A percentile compares a stretch with the other conserved stretches of the same genome.
These are phyloP conservation scores for Spinibarbus caldwelli DNA, from an alignment of 2,797 vertebrate genomes.

Conservation along the genomic window DNA sequence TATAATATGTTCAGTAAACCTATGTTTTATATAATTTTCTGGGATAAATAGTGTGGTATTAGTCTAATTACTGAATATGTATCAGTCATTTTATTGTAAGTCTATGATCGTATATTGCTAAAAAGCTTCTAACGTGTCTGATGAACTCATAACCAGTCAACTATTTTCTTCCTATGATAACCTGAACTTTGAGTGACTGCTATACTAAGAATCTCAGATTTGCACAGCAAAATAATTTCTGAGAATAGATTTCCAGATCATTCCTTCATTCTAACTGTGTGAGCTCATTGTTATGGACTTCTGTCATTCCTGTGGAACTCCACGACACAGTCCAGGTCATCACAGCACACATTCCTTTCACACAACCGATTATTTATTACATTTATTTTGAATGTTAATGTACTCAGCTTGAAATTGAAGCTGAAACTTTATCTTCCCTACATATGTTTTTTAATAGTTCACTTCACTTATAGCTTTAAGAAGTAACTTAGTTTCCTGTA, in stretches of 20 bases:
- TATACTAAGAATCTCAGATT: background rate
- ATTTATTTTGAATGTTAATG: background rate
- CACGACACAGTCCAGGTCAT: background rate
- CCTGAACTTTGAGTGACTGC: background rate
- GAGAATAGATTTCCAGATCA: background rate
- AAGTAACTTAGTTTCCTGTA: background rate
- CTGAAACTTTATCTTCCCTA: background rate
- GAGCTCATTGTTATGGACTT: constrained; percentile 27
- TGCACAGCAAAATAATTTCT: background rate
- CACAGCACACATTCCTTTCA: background rate
- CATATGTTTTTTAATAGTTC: background rate
- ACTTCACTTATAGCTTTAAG: background rate
- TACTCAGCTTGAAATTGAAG: background rate
- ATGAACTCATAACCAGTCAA: background rate
- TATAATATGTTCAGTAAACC: background rate
- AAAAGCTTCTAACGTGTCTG: background rate
- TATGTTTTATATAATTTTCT: background rate
- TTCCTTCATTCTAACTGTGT: constrained; percentile 7
- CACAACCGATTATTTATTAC: background rate
- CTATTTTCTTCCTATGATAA: background rate
- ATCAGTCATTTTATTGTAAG: background rate
- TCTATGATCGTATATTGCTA: background rate
- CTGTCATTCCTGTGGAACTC: constrained; percentile 1
- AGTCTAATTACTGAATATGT: background rate
- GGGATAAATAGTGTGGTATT: background rate